These are phyloP conservation scores for Amazona ochrocephala DNA, from an alignment of 2,797 vertebrate genomes.

Conservation along the genomic window DNA sequence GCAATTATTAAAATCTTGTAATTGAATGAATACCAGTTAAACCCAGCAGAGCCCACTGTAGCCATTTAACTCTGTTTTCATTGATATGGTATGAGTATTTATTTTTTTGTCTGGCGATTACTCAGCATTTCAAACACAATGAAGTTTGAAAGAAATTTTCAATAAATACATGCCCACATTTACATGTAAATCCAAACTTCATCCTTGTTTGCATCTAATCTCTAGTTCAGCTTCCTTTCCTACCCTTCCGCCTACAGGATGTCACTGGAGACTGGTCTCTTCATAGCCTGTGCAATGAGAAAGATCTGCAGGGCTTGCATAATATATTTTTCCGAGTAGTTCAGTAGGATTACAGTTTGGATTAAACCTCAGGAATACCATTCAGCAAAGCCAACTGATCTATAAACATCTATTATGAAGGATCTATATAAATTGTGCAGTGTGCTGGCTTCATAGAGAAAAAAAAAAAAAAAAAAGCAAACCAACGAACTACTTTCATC, in stretches of 20 bases:
- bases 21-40: not conserved
- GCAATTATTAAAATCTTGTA: not conserved
- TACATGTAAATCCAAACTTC: not conserved
- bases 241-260: not conserved
- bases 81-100: not conserved
- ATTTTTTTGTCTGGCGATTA: not conserved
- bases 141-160: not conserved
- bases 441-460: not conserved
- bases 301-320: not conserved
- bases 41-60: not conserved
- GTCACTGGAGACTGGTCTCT: not conserved
- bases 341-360: not conserved
- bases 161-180: not conserved
- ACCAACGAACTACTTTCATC: not conserved
- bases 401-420: not conserved
- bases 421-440: not conserved
- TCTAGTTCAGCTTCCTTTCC: not conserved
- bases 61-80: not conserved
- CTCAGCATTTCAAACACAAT: not conserved
- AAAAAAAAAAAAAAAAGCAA: not conserved
- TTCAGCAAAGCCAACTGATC: not conserved
- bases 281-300: not conserved
- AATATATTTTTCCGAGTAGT: not conserved
- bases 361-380: not conserved
- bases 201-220: not conserved